Base-by-base conservation (phyloP, 2,888 invertebrate genomes). In the Willowsia nigromaculata region DNA sequence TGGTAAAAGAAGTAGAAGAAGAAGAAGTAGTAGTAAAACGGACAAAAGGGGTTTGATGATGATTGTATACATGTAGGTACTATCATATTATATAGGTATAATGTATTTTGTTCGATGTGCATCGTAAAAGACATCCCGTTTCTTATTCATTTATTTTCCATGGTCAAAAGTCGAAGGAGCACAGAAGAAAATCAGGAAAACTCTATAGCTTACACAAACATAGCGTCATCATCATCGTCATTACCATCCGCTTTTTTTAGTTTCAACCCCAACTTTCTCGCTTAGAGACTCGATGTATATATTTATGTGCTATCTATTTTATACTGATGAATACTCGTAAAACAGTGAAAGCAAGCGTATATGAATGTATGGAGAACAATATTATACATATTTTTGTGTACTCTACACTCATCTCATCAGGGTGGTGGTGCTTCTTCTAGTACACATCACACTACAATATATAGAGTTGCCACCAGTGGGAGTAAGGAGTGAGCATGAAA, bases 111-210 rank as follows among this genome's bases (percentile, higher is more conserved):
- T 25, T 43, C 7, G 25, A 71, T 53, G 53, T 78, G 37, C 47
- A 74, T 18, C 37, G 68, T 74, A 56, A 56, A 56, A 78, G 37
- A 78, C 78, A 78, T 22, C 56, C 43, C 33, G 33, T 78, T 50
- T 65, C 50, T 65, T 81, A 81, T 81, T 81, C 81, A 74, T 76
- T 76, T 53, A 11, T 74, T 78, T 65, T 18, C 65, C 78, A 78
- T 78, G 76, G 65, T 50, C 68, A 37, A 53, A 85, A 78, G 86
- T 80, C 86, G 62, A 56, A 80, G 59, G 27, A 53, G 62, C 18
- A 74, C 27, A 71, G 18, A 71, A 71, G 71, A 43, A 71, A 65
- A 65, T 65, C 33, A 13, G 71, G 22, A 27, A 71, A 47, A 40
- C 25, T 3, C 33, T 22, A 47, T 27, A 40, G 53, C 15, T 81